A percentile compares a stretch with the other conserved stretches of the same genome.
These are phyloP conservation scores for Drosophila parthenogenetica DNA, from an alignment of 2,888 invertebrate species.

Conservation along the genomic window DNA sequence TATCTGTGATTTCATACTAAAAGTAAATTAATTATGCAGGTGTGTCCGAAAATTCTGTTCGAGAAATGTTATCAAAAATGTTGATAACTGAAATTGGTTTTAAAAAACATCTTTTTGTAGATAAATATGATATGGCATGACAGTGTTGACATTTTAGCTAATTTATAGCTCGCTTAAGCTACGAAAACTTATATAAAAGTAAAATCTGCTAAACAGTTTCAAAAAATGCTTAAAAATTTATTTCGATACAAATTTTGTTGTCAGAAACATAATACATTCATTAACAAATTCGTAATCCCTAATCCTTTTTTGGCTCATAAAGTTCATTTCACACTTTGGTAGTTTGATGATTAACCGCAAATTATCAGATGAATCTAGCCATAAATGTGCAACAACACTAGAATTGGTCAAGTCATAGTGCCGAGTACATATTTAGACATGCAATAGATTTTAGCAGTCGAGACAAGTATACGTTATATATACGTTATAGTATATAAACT, in stretches of 20 bases:
- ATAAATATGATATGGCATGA: too few species aligned
- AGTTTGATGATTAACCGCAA: constrained; percentile 22
- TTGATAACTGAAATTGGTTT: too few species aligned
- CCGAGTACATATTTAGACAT: constrained; percentile 24
- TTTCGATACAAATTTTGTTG: too few species aligned
- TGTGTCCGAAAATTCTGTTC: background rate
- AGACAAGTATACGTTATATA: constrained; percentile 23
- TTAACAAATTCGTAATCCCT: too few species aligned
- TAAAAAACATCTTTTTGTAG: too few species aligned
- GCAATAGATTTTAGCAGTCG: constrained; percentile 15
- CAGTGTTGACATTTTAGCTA: constrained; percentile 6
- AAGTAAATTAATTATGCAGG: background rate
- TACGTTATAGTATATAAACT: background rate
- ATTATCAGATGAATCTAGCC: constrained; percentile 12
- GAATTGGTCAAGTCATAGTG: constrained; percentile 13
- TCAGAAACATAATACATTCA: too few species aligned
- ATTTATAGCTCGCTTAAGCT: too few species aligned
- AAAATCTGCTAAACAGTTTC: too few species aligned
- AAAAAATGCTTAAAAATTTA: too few species aligned
- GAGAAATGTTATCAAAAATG: too few species aligned
- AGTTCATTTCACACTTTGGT: background rate
- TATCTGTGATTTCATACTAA: background rate
- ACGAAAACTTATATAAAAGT: too few species aligned
- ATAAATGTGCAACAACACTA: constrained; percentile 22
- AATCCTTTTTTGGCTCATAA: background rate